Conservation (phyloP, 92 coral and sea anemone species). For the Epizoanthus scotinus region DNA sequence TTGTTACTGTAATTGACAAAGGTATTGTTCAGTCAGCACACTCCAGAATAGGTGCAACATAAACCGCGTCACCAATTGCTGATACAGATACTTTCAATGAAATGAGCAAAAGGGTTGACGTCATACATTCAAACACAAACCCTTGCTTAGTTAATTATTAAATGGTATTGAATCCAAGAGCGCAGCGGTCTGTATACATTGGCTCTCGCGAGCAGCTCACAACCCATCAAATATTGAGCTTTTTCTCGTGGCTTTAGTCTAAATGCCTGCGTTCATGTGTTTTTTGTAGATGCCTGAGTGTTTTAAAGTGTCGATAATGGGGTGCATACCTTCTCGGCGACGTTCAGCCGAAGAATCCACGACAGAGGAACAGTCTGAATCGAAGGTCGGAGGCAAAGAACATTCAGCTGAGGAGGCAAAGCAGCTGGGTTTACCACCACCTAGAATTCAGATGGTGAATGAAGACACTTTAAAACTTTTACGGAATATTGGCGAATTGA, state of each 20-base stretch:
- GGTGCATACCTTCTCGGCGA: slow-evolving; percentile 89
- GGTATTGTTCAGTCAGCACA: not conserved
- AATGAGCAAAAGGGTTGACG: slow-evolving; percentile 57
- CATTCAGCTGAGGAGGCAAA: slow-evolving; percentile 37
- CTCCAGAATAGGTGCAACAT: slow-evolving; percentile 4
- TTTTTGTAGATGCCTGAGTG: slow-evolving; percentile 83
- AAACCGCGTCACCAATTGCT: slow-evolving; percentile 7
- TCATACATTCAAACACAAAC: slow-evolving; percentile 57
- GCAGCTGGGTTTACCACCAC: slow-evolving; percentile 46
- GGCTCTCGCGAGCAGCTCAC: slow-evolving; percentile 10
- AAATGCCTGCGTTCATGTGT: slow-evolving; percentile 27
- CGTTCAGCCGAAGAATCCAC: slow-evolving; percentile 54
- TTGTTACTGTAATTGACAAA: too few species aligned
- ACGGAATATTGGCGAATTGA: slow-evolving; percentile 95
- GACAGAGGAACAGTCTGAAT: slow-evolving; percentile 59
- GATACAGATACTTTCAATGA: slow-evolving; percentile 5
- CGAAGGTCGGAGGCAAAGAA: slow-evolving; percentile 55
- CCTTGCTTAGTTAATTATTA: slow-evolving; percentile 70
- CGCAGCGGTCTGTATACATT: slow-evolving; percentile 40
- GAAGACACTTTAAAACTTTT: slow-evolving; percentile 90
- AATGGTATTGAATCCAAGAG: slow-evolving; percentile 55
- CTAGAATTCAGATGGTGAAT: slow-evolving; percentile 93
- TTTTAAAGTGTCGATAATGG: slow-evolving; percentile 82
- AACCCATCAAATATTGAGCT: slow-evolving; percentile 6
- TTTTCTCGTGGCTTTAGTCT: slow-evolving; percentile 16